phyloP scores from a whole-genome alignment of 2,888 invertebrate genomes.

The Galeruca laticollis region DNA sequence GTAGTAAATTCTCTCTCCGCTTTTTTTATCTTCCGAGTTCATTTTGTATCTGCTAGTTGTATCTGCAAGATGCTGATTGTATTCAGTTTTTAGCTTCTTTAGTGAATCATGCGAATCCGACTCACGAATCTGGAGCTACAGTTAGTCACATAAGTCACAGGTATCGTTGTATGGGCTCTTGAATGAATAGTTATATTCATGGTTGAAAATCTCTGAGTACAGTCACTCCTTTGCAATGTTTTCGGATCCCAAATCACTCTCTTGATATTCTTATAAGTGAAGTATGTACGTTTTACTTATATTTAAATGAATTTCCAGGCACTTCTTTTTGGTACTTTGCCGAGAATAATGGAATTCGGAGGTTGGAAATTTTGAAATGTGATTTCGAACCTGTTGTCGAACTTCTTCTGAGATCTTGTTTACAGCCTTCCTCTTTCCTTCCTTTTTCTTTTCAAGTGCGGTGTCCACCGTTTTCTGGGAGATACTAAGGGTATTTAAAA shows the following conservation, averaged over 20 bases:
- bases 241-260: conserved; percentile 25
- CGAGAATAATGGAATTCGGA: conserved; percentile 37
- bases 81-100: conserved; percentile 8
- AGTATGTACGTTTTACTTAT: conserved; percentile 34
- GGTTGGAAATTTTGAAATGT: conserved; percentile 38
- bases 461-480: conserved; percentile 39
- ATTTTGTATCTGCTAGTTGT: conserved; percentile 7
- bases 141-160: conserved; percentile 27
- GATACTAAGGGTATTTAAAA: conserved; percentile 35
- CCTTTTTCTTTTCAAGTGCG: conserved; percentile 34
- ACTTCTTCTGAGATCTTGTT: conserved; percentile 38
- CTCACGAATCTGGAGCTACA: conserved; percentile 10
- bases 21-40: conserved; percentile 13
- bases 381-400: conserved; percentile 33
- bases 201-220: conserved; percentile 35
- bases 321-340: conserved; percentile 31
- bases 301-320: conserved; percentile 36
- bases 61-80: conserved; percentile 14
- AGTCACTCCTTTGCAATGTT: conserved; percentile 40
- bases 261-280: conserved; percentile 33
- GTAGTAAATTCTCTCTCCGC: background rate
- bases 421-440: conserved; percentile 38
- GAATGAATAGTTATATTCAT: too few species aligned
- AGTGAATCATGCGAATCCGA: background rate
- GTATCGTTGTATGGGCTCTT: conserved; percentile 28